A percentile compares a stretch with the other conserved stretches of the same genome.
These are phyloP conservation scores for Microcebus tavaratra DNA, from an alignment of 2,113 vertebrate genomes.

Conservation along the genomic window DNA sequence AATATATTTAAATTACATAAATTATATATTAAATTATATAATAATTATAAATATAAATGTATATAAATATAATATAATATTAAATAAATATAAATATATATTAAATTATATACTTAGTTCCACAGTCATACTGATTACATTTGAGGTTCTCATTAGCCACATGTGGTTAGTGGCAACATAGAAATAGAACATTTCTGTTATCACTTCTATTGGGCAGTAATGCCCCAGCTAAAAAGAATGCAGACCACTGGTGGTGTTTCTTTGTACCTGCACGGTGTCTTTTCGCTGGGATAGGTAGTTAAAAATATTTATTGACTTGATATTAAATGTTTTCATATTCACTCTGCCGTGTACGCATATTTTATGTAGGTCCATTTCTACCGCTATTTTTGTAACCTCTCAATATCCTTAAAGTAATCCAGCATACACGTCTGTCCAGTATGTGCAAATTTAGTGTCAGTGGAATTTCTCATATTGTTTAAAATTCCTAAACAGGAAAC, in stretches of 20 bases:
- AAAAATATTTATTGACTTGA: neutral
- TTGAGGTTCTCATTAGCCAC: neutral
- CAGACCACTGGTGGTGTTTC: neutral
- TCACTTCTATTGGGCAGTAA: neutral
- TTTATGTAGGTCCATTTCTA: neutral
- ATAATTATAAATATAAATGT: too few species aligned
- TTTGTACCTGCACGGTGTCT: neutral
- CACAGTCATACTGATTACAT: neutral
- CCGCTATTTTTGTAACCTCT: neutral
- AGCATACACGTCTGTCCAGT: neutral
- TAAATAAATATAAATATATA: neutral
- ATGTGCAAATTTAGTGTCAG: neutral
- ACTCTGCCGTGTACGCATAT: neutral
- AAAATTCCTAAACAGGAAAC: conserved; percentile 20
- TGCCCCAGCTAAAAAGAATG: neutral
- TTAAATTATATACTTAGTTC: too few species aligned
- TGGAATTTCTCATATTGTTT: neutral
- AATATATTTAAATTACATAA: neutral
- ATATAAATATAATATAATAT: too few species aligned
- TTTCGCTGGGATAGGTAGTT: neutral
- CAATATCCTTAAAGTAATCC: neutral
- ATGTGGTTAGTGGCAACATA: neutral
- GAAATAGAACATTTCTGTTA: neutral
- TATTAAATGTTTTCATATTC: neutral
- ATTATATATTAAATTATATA: too few species aligned